Evolutionary conservation across 2,797 vertebrate species (phyloP), one percentile per base, ranked within the genome.

Genomic region (Micrastur ruficollis): DNA sequence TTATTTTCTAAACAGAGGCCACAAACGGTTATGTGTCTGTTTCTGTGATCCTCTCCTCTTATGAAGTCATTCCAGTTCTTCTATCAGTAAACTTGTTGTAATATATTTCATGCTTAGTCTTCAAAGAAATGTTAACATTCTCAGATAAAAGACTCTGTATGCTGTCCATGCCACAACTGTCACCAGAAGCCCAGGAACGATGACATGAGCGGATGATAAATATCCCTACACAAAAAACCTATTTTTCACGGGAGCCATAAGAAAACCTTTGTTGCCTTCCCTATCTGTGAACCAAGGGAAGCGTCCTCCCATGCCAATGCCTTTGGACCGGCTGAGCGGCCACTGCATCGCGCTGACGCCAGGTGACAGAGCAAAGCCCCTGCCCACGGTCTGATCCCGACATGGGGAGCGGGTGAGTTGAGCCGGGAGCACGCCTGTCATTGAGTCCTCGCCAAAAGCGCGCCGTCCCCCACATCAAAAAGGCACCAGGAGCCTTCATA

Each of bases 191-290:
- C 86, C 79, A 53, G 75, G 66, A 96, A 97, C 2, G 95, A 97
- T 97, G 97, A 97, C 95, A 97, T 87, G 95, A 97, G 82, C 4
- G 7, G 84, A 93, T 92, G 95, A 98, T 97, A 98, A 97, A 97
- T 96, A 97, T n/a, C 87, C 95, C 91, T 6, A 70, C 78, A 96
- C 96, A 97, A 97, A 97, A 96, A 93, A 82, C 3, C 85, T 97
- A 83, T 96, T 97, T 98, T 96, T 97, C 73, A 68, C 3, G 1
- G 81, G 62, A 85, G 27, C 95, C 95, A 98, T 97, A 98, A 97
- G 94, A 62, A 97, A 98, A 96, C 89, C 97, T 98, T 98, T 98
- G 98, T 98, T 97, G 81, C 78, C 94, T 34, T 97, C 70, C 63
- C 92, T 92, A 16, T 83, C 90, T 87, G 87, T 61, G 85, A 94